These are phyloP conservation scores for Alentia gelatinosa DNA, from an alignment of 2,888 invertebrate genomes.

Conservation along the genomic window DNA sequence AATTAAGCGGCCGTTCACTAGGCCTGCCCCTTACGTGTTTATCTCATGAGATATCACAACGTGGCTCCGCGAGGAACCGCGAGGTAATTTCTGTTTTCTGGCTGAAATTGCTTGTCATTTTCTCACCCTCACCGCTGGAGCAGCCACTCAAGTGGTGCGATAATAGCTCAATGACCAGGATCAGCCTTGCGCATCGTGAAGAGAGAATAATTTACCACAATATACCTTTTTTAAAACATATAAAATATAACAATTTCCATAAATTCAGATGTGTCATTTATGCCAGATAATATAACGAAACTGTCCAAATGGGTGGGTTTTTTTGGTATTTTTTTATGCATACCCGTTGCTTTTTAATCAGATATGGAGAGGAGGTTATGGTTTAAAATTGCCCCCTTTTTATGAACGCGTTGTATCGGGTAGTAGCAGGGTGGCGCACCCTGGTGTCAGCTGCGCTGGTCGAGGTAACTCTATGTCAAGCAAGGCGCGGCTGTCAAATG, in stretches of 20 bases:
- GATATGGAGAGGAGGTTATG: too few relatives aligned
- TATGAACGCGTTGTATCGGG: too few relatives aligned
- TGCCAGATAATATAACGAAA: not conserved
- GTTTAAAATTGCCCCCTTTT: too few relatives aligned
- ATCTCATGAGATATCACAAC: not conserved
- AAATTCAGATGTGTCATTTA: not conserved
- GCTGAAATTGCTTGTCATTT: slow-evolving; percentile 14
- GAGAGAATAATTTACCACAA: not conserved
- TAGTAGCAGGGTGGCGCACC: too few relatives aligned
- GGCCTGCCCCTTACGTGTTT: not conserved
- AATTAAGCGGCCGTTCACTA: not conserved
- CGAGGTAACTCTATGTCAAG: not conserved
- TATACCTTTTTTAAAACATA: not conserved
- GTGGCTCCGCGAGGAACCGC: not conserved
- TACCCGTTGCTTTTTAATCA: too few relatives aligned
- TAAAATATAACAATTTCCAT: not conserved
- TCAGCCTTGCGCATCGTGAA: not conserved
- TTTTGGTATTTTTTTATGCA: too few relatives aligned
- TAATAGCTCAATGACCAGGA: not conserved
- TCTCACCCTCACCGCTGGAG: not conserved
- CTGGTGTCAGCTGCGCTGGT: not conserved
- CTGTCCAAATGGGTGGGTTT: too few relatives aligned
- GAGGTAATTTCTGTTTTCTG: slow-evolving; percentile 8
- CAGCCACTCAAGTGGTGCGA: not conserved
- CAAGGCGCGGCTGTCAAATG: not conserved